A percentile compares a stretch with the other conserved stretches of the same genome.
phyloP scores from a whole-genome alignment of 2,797 vertebrate genomes.

The Lemur catta region DNA sequence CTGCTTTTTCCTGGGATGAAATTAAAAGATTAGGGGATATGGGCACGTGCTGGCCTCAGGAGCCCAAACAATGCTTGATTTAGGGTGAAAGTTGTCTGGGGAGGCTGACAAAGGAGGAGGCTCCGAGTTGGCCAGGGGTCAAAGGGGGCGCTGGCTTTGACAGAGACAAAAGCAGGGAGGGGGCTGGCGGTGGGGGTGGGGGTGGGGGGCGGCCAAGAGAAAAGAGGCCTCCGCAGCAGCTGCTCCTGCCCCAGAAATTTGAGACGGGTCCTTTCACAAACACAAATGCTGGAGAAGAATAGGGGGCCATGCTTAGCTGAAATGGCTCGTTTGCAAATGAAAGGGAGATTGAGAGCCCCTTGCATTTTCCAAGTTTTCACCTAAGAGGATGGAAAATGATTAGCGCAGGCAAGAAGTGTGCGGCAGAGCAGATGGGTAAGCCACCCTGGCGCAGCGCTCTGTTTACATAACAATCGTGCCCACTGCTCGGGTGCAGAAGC shows the following conservation, averaged over 20 bases:
- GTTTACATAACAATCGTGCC: slow-evolving; percentile 77
- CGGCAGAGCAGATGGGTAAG: slow-evolving; percentile 75
- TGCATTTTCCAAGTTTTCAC: slow-evolving; percentile 81
- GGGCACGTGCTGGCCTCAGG: slow-evolving; percentile 89
- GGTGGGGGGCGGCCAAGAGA: slow-evolving; percentile 78
- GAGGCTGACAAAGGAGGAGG: slow-evolving; percentile 83
- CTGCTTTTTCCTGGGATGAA: slow-evolving; percentile 91
- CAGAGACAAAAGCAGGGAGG: slow-evolving; percentile 83
- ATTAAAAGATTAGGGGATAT: slow-evolving; percentile 90
- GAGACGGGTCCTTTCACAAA: slow-evolving; percentile 93
- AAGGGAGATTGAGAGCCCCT: slow-evolving; percentile 82
- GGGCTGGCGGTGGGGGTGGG: slow-evolving; percentile 63
- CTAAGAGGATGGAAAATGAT: slow-evolving; percentile 81
- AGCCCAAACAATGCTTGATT: slow-evolving; percentile 88
- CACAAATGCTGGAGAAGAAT: slow-evolving; percentile 89
- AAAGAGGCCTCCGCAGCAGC: slow-evolving; percentile 90
- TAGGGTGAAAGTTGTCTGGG: slow-evolving; percentile 88
- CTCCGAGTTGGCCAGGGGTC: slow-evolving; percentile 82
- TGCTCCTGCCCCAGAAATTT: slow-evolving; percentile 93
- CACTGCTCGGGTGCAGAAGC: background rate
- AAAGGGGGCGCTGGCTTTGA: slow-evolving; percentile 80
- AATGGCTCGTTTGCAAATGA: slow-evolving; percentile 87
- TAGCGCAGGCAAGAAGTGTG: slow-evolving; percentile 82
- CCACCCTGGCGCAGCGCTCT: slow-evolving; percentile 52
- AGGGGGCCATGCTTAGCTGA: slow-evolving; percentile 84